Evolutionary conservation across 1,140 invertebrate genomes (phyloP).

Genomic region (Ceratitis capitata): DNA sequence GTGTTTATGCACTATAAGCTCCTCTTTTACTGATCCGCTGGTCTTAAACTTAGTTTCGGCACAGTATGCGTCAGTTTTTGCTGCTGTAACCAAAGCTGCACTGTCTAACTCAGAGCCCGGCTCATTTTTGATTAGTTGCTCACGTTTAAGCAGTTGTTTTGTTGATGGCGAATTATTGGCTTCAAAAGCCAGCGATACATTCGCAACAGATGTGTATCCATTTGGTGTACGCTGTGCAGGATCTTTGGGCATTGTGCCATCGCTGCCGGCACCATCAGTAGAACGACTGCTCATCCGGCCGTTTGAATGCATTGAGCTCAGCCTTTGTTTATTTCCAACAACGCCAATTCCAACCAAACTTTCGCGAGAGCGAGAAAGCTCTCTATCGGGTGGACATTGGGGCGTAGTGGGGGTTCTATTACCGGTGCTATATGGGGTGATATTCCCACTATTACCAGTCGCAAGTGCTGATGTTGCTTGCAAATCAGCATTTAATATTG

Average conservation of each 20-base stretch:
- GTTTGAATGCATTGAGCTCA: slow-evolving; percentile 45
- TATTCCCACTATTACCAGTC: slow-evolving; percentile 31
- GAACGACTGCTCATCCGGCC: slow-evolving; percentile 54
- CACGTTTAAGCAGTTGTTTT: slow-evolving; percentile 49
- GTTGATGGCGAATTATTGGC: slow-evolving; percentile 23
- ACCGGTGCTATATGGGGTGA: slow-evolving; percentile 32
- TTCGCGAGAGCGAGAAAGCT: slow-evolving; percentile 46
- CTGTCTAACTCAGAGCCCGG: slow-evolving; percentile 51
- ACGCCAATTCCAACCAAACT: slow-evolving; percentile 41
- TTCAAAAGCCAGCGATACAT: not conserved
- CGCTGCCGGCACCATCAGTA: slow-evolving; percentile 46
- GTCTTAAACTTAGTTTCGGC: slow-evolving; percentile 43
- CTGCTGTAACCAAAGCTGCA: slow-evolving; percentile 51
- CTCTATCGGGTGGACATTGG: slow-evolving; percentile 43
- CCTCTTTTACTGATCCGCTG: slow-evolving; percentile 31
- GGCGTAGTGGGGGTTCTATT: slow-evolving; percentile 19
- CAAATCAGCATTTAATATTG: slow-evolving; percentile 45
- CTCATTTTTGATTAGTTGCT: slow-evolving; percentile 59
- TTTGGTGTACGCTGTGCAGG: slow-evolving; percentile 49
- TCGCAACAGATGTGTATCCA: slow-evolving; percentile 47
- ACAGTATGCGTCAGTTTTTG: slow-evolving; percentile 38
- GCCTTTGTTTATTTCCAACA: slow-evolving; percentile 39
- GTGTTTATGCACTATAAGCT: slow-evolving; percentile 41
- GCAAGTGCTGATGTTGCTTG: slow-evolving; percentile 39
- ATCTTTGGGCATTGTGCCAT: slow-evolving; percentile 48